A percentile compares a stretch with the other conserved stretches of the same genome.
These are phyloP conservation scores for Drusus annulatus DNA, from an alignment of 1,140 invertebrate species.

Conservation along the genomic window DNA sequence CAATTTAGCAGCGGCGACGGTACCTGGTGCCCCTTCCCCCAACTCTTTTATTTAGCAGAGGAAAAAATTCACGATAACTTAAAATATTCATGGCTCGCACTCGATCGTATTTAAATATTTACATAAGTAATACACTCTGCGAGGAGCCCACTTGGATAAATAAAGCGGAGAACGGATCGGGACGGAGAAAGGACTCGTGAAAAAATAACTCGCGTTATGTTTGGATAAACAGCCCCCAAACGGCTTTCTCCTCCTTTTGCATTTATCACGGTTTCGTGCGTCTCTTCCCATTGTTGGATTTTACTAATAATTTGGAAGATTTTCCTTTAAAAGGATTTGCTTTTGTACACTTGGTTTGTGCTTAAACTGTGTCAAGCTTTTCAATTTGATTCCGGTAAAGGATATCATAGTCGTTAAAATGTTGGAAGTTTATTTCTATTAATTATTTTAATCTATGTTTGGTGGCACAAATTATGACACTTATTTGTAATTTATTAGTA, in stretches of 20 bases:
- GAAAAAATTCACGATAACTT: slow-evolving; percentile 60
- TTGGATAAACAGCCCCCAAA: slow-evolving; percentile 53
- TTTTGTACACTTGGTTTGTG: too few relatives aligned
- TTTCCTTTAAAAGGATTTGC: background rate
- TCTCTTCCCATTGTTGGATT: background rate
- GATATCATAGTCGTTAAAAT: too few relatives aligned
- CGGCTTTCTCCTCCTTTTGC: slow-evolving; percentile 22
- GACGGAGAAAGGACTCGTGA: slow-evolving; percentile 53
- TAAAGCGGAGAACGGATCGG: slow-evolving; percentile 59
- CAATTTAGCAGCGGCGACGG: slow-evolving; percentile 38
- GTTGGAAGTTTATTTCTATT: too few relatives aligned
- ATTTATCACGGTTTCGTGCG: slow-evolving; percentile 31
- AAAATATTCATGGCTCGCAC: slow-evolving; percentile 75
- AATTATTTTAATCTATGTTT: too few relatives aligned
- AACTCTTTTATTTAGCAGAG: slow-evolving; percentile 56
- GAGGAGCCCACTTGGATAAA: slow-evolving; percentile 59
- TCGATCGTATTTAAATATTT: slow-evolving; percentile 75
- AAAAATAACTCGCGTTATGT: slow-evolving; percentile 59
- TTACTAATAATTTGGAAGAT: slow-evolving; percentile 8
- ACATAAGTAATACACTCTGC: slow-evolving; percentile 72
- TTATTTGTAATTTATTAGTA: too few relatives aligned
- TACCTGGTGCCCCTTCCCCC: slow-evolving; percentile 44
- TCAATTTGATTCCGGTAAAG: too few relatives aligned
- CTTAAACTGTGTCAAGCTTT: too few relatives aligned
- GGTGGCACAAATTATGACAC: too few relatives aligned